Evolutionary conservation across 2,888 invertebrate species (phyloP), one percentile per base, ranked within the genome.

Genomic region (Therioaphis trifolii): DNA sequence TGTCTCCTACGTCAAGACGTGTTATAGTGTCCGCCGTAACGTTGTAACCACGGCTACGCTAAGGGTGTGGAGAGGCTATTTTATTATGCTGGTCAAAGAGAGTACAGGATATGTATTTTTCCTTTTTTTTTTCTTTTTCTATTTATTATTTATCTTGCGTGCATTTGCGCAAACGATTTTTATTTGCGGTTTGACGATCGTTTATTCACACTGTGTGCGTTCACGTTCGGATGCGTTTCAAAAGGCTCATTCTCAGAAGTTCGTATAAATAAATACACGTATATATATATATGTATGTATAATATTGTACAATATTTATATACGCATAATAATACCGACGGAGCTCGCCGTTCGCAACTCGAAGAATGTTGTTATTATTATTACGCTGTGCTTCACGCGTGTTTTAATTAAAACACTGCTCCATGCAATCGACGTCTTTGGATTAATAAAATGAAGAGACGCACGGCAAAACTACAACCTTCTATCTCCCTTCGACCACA

Each of bases 321-420:
- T 35, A 5, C 35, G 35, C 7, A 35, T 61, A 14, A 14, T 49
- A 24, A 24, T 24, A 24, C 58, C 14, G 35, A 49, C 55, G 21
- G 15, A 11, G n/a, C 52, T 49, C 18, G 18, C 72, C 29, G 72
- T 55, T 52, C 52, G 40, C 58, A 12, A 61, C 4, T 58, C 27
- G n/a, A 27, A 40, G 27, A 43, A 75, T 12, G 43, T 35, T 35
- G 7, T 35, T 35, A 35, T 35, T 35, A 35, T 35, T 24, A 21
- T 58, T 75, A 75, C 35, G 52, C 58, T n/a, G 21, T 24, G 52
- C n/a, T n/a, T 35, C 58, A 12, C 55, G n/a, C 24, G 58, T 58
- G 40, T 75, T 75, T 75, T 75, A 75, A 75, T 75, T 75, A 75
- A 75, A 61, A 75, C 27, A 46, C 58, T 18, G 27, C 15, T 61